Percentiles rank a stretch among this genome's conserved stretches.
phyloP scores from a whole-genome alignment of 2,797 vertebrate species.

The Channa striata region DNA sequence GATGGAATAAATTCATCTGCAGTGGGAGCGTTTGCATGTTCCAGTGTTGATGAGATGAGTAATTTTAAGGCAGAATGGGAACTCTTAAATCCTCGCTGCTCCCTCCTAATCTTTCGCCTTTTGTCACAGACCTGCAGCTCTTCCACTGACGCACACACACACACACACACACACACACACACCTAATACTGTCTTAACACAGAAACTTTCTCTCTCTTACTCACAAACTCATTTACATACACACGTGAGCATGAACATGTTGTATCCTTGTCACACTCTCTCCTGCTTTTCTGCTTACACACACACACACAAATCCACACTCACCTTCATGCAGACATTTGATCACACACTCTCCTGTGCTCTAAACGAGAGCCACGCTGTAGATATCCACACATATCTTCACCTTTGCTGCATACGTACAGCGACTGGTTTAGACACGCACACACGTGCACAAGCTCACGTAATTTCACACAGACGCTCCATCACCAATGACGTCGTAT shows the following conservation, averaged over 20 bases:
- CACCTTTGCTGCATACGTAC: conserved; percentile 9
- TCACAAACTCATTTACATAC: conserved; percentile 58
- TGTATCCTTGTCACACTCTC: conserved; percentile 35
- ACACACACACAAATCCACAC: neutral
- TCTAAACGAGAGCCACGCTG: conserved; percentile 4
- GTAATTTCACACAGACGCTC: conserved; percentile 37
- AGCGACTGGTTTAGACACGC: conserved; percentile 30
- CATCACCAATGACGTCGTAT: conserved; percentile 30
- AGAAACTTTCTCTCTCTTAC: conserved; percentile 44
- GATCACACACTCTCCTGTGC: conserved; percentile 7
- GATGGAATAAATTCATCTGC: conserved; percentile 4
- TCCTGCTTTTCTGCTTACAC: conserved; percentile 4
- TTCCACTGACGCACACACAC: conserved; percentile 20
- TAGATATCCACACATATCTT: conserved; percentile 10
- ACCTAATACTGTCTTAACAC: conserved; percentile 54
- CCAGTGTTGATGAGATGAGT: conserved; percentile 42
- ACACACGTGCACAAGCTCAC: neutral
- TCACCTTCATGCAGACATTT: conserved; percentile 33
- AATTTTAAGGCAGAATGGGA: conserved; percentile 51
- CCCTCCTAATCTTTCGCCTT: conserved; percentile 66
- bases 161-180: conserved; percentile 30
- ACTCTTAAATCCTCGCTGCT: conserved; percentile 65
- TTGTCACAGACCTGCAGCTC: conserved; percentile 67
- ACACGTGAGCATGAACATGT: conserved; percentile 50
- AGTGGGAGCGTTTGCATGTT: conserved; percentile 32